A percentile compares a stretch with the other conserved stretches of the same genome.
These are phyloP conservation scores for Plestiodon gilberti DNA, from an alignment of 2,113 vertebrate species.

Conservation along the genomic window DNA sequence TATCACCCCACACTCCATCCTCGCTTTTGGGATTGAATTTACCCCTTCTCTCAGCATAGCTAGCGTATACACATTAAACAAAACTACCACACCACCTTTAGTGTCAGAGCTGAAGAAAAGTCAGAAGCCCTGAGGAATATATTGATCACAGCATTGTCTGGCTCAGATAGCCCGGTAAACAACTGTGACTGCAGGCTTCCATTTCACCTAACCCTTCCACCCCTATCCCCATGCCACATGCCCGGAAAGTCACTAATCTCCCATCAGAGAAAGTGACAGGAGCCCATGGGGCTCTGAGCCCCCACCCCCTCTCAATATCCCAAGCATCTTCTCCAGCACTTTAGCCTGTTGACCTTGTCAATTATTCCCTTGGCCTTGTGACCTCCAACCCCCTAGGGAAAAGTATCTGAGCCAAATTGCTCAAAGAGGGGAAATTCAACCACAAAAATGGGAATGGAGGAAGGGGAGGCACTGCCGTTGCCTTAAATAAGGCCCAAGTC, in stretches of 20 bases:
- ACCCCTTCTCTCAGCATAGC: too few relatives aligned
- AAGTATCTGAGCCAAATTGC: not conserved
- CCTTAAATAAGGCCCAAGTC: not conserved
- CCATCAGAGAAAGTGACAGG: slow-evolving; percentile 27
- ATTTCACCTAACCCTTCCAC: not conserved
- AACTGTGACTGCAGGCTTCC: not conserved
- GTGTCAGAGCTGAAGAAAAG: not conserved
- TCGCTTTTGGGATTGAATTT: too few relatives aligned
- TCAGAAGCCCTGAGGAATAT: not conserved
- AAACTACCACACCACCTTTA: not conserved
- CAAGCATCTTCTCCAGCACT: slow-evolving; percentile 10
- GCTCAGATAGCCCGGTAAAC: not conserved
- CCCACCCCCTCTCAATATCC: not conserved
- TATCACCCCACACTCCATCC: not conserved
- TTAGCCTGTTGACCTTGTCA: slow-evolving; percentile 36
- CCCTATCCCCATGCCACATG: not conserved
- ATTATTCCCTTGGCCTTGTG: slow-evolving; percentile 20
- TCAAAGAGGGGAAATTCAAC: not conserved
- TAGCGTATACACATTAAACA: not conserved
- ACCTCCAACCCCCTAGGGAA: slow-evolving; percentile 13
- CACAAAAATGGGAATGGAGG: not conserved
- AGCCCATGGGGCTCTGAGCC: slow-evolving; percentile 4
- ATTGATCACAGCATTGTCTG: not conserved
- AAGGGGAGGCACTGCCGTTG: not conserved
- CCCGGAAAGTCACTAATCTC: not conserved